Evolutionary conservation across 2,888 invertebrate species (phyloP), one percentile per base, ranked within the genome.

Genomic region (Lottia gigantea): DNA sequence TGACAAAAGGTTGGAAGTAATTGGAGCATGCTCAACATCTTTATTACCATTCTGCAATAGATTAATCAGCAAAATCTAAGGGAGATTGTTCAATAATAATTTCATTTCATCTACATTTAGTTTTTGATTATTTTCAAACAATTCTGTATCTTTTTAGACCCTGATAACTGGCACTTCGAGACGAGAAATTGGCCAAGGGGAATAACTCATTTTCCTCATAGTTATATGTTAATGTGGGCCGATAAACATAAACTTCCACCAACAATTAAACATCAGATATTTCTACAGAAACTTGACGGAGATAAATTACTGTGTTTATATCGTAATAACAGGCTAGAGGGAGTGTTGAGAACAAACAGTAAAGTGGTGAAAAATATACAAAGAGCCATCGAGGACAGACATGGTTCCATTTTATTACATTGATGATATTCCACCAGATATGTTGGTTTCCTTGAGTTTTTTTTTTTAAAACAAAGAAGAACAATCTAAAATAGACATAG

Each of bases 161-260:
- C 66, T 11, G 67, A 68, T 55, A 71, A 72, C n/a, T 70, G 70
- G 65, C 71, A 78, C 65, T 77, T 71, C 63, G 78, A 78, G 67
- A 68, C 77, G 0, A 64, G 62, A n/a, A 74, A 67, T 46, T 78
- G 78, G 78, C 68, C 71, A 14, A 45, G 74, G 61, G 71, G 76
- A 14, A 70, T 78, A 19, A 63, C 46, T 14, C 61, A 70, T 61
- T 78, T 71, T 63, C 76, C 78, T 45, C 64, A 71, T 25, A 62
- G 64, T 49, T 77, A 72, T 66, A 74, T 78, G 76, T 65, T 76
- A 62, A 67, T 72, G 69, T 78, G 78, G 78, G 77, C 76, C 23
- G 67, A 71, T 45, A 77, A 74, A 47, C 75, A 77, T 62, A 68
- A 69, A 31, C 69, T 78, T n/a, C 71, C 74, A 19, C 16, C 49